A percentile compares a stretch with the other conserved stretches of the same genome.
These are phyloP conservation scores for Ardeotis arabs DNA, from an alignment of 2,113 vertebrate species.

Conservation along the genomic window DNA sequence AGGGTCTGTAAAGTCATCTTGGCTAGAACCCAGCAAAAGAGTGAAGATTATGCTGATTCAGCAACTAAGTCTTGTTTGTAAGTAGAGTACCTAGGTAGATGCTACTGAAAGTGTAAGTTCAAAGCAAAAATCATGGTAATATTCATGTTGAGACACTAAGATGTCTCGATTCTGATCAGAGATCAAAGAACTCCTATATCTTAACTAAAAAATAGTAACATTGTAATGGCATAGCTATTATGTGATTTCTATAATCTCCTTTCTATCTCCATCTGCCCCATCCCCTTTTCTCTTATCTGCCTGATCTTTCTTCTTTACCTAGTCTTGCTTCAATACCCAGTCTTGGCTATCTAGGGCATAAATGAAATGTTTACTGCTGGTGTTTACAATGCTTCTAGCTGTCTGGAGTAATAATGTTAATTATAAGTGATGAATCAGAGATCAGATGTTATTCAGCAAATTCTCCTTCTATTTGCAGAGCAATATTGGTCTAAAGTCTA, in stretches of 20 bases:
- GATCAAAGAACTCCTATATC: accelerated
- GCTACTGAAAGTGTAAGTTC: background rate
- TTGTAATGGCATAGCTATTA: background rate
- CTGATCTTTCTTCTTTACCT: background rate
- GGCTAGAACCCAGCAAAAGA: background rate
- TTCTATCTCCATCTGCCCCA: background rate
- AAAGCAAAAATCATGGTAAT: background rate
- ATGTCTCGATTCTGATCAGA: background rate
- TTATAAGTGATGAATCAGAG: conserved; percentile 27
- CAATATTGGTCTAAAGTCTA: conserved; percentile 14
- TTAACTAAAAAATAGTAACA: background rate
- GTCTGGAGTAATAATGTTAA: background rate
- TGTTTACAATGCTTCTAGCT: conserved; percentile 1
- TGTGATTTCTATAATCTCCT: background rate
- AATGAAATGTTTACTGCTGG: background rate
- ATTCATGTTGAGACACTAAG: background rate
- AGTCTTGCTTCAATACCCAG: background rate
- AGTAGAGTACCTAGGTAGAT: background rate
- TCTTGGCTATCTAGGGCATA: background rate
- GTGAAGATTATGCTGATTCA: background rate
- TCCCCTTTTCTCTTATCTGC: background rate
- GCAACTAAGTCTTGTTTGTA: background rate
- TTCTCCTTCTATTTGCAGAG: conserved; percentile 33
- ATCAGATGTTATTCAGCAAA: conserved; percentile 50
- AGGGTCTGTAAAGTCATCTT: background rate